Evolutionary conservation across 2,797 vertebrate species (phyloP).

Genomic region (Pteronotus mesoamericanus): DNA sequence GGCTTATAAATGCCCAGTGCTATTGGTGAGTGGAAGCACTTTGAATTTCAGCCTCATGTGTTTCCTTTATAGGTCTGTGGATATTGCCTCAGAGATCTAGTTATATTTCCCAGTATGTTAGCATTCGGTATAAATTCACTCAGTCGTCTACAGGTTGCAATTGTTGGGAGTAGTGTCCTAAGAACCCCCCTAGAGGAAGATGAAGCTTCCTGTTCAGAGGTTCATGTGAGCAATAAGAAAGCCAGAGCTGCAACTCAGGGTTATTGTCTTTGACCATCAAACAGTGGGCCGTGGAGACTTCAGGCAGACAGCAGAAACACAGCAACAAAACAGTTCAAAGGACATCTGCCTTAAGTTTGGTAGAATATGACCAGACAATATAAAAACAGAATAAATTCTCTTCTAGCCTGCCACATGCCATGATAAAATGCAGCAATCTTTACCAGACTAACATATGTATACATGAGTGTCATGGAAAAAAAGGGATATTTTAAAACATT

Average conservation of each 20-base stretch:
- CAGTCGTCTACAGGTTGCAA: conserved; percentile 6
- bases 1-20: conserved; percentile 1
- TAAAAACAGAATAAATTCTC: not conserved
- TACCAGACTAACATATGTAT: not conserved
- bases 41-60: conserved; percentile 49
- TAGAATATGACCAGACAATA: not conserved
- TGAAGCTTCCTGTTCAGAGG: conserved; percentile 31
- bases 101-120: conserved; percentile 50
- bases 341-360: not conserved
- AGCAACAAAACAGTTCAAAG: not conserved
- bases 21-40: not conserved
- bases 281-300: not conserved
- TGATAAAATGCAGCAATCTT: not conserved
- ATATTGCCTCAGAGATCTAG: conserved; percentile 53
- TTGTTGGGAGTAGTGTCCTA: not conserved
- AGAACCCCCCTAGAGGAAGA: conserved; percentile 36
- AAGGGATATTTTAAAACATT: not conserved
- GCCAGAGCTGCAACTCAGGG: not conserved
- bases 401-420: not conserved
- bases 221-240: conserved; percentile 31
- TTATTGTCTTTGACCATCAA: conserved; percentile 42
- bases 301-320: not conserved
- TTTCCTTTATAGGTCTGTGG: conserved; percentile 53
- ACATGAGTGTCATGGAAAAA: not conserved
- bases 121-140: conserved; percentile 42